These are phyloP conservation scores for Trichogramma dendrolimi DNA, from an alignment of 2,888 invertebrate species.

Conservation along the genomic window DNA sequence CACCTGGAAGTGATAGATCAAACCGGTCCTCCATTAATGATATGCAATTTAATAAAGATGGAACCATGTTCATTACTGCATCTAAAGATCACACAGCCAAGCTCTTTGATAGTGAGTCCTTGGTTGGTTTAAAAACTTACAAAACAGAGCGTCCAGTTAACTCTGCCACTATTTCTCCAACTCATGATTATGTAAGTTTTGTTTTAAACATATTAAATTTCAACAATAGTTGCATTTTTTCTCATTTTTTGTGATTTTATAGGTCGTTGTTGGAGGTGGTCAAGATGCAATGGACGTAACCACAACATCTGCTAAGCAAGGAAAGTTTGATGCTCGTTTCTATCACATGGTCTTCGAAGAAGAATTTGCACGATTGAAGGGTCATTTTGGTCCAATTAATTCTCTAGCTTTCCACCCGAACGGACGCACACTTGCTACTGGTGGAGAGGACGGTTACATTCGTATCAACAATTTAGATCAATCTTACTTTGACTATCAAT, in stretches of 20 bases:
- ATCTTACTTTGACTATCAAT: slow-evolving; percentile 92
- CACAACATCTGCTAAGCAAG: slow-evolving; percentile 86
- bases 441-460: slow-evolving; percentile 98
- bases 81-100: slow-evolving; percentile 96
- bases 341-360: slow-evolving; percentile 72
- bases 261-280: slow-evolving; percentile 93
- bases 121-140: slow-evolving; percentile 88
- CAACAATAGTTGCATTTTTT: not conserved
- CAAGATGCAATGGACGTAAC: slow-evolving; percentile 99
- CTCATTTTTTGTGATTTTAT: too few relatives aligned
- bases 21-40: slow-evolving; percentile 69
- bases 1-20: slow-evolving; percentile 48
- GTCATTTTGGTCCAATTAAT: slow-evolving; percentile 99
- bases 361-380: slow-evolving; percentile 82
- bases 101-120: slow-evolving; percentile 82
- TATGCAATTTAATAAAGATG: slow-evolving; percentile 90
- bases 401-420: slow-evolving; percentile 97
- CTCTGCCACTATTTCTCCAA: slow-evolving; percentile 95
- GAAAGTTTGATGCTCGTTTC: slow-evolving; percentile 91
- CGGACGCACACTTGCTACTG: slow-evolving; percentile 92
- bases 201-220: not conserved
- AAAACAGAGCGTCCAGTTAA: slow-evolving; percentile 98
- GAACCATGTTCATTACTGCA: slow-evolving; percentile 94
- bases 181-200: slow-evolving; percentile 77
- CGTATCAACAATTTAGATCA: slow-evolving; percentile 94